These are phyloP conservation scores for Eptatretus burgeri DNA, from an alignment of 2,113 vertebrate genomes.

Conservation along the genomic window DNA sequence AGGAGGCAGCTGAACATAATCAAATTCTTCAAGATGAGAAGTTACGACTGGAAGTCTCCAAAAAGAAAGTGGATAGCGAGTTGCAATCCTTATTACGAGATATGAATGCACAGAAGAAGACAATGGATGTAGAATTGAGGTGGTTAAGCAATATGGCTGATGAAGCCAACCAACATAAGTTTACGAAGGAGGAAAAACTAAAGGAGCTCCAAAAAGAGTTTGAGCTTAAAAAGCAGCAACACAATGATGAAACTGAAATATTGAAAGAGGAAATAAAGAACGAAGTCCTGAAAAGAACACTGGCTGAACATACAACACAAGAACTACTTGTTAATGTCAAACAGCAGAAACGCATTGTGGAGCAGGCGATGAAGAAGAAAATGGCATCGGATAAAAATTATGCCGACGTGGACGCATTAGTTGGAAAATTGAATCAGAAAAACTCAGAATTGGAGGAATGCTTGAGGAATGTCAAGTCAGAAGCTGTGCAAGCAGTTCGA, in stretches of 20 bases:
- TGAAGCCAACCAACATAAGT: constrained; percentile 53
- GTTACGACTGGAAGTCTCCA: too few relatives aligned
- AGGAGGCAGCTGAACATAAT: too few relatives aligned
- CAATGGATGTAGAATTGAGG: constrained; percentile 64
- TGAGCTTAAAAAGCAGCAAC: constrained; percentile 61
- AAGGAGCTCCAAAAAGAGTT: constrained; percentile 66
- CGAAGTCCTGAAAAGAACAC: too few relatives aligned
- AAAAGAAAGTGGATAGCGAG: too few relatives aligned
- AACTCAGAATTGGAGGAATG: too few relatives aligned
- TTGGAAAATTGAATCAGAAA: constrained; percentile 19
- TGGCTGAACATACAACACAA: too few relatives aligned
- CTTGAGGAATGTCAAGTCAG: constrained; percentile 15
- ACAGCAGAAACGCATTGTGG: constrained; percentile 48
- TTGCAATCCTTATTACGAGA: too few relatives aligned
- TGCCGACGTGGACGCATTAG: constrained; percentile 35
- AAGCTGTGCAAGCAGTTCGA: constrained; percentile 44
- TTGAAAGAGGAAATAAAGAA: too few relatives aligned
- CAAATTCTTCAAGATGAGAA: too few relatives aligned
- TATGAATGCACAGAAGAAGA: constrained; percentile 31
- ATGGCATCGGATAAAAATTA: too few relatives aligned
- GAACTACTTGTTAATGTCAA: constrained; percentile 26
- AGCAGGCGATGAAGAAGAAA: constrained; percentile 54
- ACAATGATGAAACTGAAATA: constrained; percentile 36
- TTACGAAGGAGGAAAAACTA: constrained; percentile 57
- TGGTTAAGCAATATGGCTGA: constrained; percentile 56